Conservation (phyloP, 30 jellyfish, hydroid and myxozoan species). For the Pelagia noctiluca region DNA sequence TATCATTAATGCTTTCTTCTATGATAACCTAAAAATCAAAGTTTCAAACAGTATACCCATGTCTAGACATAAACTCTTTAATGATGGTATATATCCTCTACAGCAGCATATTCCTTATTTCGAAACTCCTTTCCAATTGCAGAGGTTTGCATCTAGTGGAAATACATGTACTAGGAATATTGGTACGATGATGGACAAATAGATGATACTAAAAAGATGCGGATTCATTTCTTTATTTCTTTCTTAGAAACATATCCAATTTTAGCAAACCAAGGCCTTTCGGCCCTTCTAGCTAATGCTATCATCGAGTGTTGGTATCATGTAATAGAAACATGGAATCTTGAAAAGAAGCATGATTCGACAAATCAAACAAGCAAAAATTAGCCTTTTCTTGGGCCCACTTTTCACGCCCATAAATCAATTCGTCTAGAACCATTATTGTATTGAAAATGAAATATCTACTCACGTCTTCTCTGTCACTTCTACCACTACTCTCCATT, state of each 20-base stretch:
- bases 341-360: neutral
- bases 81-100: neutral
- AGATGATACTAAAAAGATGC: no score
- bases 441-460: neutral
- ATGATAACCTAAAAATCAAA: neutral
- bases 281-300: neutral
- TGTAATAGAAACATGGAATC: neutral
- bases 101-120: neutral
- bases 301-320: neutral
- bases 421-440: neutral
- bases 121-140: neutral
- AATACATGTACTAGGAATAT: no score
- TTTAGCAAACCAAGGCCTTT: no score
- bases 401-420: neutral
- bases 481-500: neutral
- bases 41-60: neutral
- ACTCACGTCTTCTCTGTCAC: neutral
- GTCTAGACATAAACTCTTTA: neutral
- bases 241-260: no score
- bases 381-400: neutral
- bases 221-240: no score
- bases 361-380: neutral
- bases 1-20: neutral
- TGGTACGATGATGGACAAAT: no score
- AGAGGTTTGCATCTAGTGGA: no score